phyloP scores from a whole-genome alignment of 2,888 invertebrate species.

The Hemicrepidius hirtus region DNA sequence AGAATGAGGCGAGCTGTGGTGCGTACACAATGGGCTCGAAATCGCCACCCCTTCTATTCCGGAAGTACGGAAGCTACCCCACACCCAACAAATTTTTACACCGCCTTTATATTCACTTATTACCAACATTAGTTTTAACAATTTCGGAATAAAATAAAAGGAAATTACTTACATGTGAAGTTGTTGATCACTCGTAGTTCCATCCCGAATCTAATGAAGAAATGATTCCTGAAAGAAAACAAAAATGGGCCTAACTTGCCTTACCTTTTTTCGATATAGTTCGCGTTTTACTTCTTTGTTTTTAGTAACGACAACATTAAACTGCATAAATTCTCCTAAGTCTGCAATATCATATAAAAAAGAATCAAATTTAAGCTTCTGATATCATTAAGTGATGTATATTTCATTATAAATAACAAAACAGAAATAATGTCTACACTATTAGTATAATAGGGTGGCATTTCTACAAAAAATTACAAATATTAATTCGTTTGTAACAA shows the following conservation, averaged over 20 bases:
- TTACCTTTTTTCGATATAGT: too few relatives aligned
- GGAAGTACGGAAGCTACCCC: constrained; percentile 40
- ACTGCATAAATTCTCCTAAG: too few relatives aligned
- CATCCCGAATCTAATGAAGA: too few relatives aligned
- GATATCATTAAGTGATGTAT: constrained; percentile 40
- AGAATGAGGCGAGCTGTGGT: constrained; percentile 46
- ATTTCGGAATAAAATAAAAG: too few relatives aligned
- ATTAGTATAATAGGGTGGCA: constrained; percentile 43
- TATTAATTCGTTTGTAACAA: constrained; percentile 42
- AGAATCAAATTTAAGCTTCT: background rate
- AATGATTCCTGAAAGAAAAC: too few relatives aligned
- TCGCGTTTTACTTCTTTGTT: too few relatives aligned
- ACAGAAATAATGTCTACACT: constrained; percentile 48
- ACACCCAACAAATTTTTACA: constrained; percentile 34
- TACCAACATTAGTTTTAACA: background rate
- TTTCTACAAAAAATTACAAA: constrained; percentile 50
- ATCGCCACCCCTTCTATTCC: constrained; percentile 34
- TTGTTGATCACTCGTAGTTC: too few relatives aligned
- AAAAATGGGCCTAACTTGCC: too few relatives aligned
- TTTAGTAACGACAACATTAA: too few relatives aligned
- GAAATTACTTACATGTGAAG: too few relatives aligned
- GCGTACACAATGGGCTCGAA: constrained; percentile 37
- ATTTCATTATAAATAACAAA: constrained; percentile 51
- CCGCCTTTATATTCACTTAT: background rate
- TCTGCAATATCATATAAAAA: background rate